These are phyloP conservation scores for Chrysolina americana DNA, from an alignment of 2,888 invertebrate species.

Conservation along the genomic window DNA sequence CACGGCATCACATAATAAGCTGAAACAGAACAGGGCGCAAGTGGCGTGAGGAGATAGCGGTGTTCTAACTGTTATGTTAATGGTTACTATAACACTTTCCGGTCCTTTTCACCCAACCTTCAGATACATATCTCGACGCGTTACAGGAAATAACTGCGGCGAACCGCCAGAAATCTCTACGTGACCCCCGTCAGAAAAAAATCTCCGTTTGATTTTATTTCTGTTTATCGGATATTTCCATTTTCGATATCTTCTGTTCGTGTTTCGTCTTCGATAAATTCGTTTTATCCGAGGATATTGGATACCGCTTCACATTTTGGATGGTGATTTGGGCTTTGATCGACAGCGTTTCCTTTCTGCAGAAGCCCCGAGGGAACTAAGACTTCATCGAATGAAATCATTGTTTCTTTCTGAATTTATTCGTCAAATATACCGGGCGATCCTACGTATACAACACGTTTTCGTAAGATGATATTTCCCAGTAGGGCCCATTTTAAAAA, in stretches of 20 bases:
- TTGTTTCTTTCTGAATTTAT: too few relatives aligned
- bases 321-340: not conserved
- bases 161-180: slow-evolving; percentile 27
- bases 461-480: too few relatives aligned
- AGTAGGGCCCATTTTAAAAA: too few relatives aligned
- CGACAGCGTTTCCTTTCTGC: not conserved
- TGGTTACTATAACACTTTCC: slow-evolving; percentile 52
- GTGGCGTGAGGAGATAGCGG: slow-evolving; percentile 53
- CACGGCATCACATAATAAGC: slow-evolving; percentile 12
- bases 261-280: not conserved
- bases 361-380: not conserved
- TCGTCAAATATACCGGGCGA: too few relatives aligned
- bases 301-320: slow-evolving; percentile 6
- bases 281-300: not conserved
- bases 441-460: too few relatives aligned
- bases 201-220: slow-evolving; percentile 15
- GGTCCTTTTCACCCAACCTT: slow-evolving; percentile 47
- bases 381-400: too few relatives aligned
- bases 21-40: slow-evolving; percentile 24
- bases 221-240: slow-evolving; percentile 15
- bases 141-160: slow-evolving; percentile 34
- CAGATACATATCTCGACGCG: slow-evolving; percentile 51
- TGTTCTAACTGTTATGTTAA: slow-evolving; percentile 55
- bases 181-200: slow-evolving; percentile 1
- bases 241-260: slow-evolving; percentile 10